phyloP scores from a whole-genome alignment of 2,113 vertebrate species.

The Clinocottus analis region DNA sequence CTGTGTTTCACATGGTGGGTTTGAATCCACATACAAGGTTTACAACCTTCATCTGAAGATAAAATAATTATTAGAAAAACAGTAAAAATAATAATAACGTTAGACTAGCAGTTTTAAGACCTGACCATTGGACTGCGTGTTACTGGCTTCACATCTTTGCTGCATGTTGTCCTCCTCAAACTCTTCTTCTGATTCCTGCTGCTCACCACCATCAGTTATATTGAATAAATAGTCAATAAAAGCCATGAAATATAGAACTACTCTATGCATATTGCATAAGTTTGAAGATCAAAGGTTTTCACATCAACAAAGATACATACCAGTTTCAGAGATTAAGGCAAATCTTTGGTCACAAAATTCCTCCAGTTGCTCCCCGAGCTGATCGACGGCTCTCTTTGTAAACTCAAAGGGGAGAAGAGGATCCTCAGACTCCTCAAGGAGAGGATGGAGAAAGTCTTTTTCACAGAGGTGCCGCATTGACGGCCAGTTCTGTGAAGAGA shows the following conservation, averaged over 20 bases:
- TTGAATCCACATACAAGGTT: neutral
- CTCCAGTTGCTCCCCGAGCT: slow-evolving; percentile 48
- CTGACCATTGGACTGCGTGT: slow-evolving; percentile 17
- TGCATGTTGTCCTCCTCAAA: neutral
- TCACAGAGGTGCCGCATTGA: slow-evolving; percentile 19
- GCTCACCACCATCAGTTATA: neutral
- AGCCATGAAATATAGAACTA: neutral
- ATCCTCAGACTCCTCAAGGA: neutral
- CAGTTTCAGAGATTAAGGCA: slow-evolving; percentile 26
- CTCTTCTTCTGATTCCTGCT: neutral
- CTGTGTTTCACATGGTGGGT: neutral
- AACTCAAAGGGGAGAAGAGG: slow-evolving; percentile 28
- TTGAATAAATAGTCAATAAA: neutral
- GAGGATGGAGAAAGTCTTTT: neutral
- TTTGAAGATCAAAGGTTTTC: neutral
- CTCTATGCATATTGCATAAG: neutral
- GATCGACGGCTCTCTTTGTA: slow-evolving; percentile 31
- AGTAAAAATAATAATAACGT: no score
- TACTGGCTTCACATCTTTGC: slow-evolving; percentile 4
- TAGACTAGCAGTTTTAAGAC: neutral
- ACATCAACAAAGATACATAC: slow-evolving; percentile 26
- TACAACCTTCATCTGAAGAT: neutral
- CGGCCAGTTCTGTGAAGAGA: slow-evolving; percentile 51
- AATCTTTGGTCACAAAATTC: slow-evolving; percentile 52
- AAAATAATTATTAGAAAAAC: neutral